Evolutionary conservation across 2,888 invertebrate species (phyloP).

Genomic region (Tribolium freemani): DNA sequence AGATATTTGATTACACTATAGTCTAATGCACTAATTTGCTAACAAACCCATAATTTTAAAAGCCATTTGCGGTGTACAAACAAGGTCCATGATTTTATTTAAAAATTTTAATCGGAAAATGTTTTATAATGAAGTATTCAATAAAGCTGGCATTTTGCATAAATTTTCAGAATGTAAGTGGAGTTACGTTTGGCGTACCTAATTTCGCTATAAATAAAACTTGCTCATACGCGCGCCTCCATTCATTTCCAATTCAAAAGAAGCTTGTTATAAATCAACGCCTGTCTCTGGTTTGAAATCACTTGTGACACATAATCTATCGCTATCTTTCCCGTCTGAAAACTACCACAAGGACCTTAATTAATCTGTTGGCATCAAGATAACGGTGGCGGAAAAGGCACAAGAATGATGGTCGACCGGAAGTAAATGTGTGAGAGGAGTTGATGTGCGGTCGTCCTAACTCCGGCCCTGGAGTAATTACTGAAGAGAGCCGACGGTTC

Average conservation of each 20-base stretch:
- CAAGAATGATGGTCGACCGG: conserved; percentile 48
- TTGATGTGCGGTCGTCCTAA: conserved; percentile 50
- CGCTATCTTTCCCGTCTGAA: conserved; percentile 24
- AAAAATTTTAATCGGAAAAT: too few species aligned
- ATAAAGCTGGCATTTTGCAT: too few species aligned
- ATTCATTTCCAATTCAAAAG: background rate
- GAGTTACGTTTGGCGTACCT: too few species aligned
- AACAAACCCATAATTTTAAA: too few species aligned
- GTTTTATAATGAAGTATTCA: too few species aligned
- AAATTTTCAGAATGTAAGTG: too few species aligned
- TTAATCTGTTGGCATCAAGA: conserved; percentile 47
- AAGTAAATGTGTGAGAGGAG: conserved; percentile 28
- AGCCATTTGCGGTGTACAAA: too few species aligned
- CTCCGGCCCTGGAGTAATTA: conserved; percentile 49
- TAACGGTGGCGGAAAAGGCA: conserved; percentile 39
- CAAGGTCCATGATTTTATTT: too few species aligned
- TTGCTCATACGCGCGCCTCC: background rate
- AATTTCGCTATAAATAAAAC: too few species aligned
- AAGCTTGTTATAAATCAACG: conserved; percentile 24
- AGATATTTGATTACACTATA: too few species aligned
- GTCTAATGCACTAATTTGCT: too few species aligned
- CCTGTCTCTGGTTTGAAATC: conserved; percentile 23
- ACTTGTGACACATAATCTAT: conserved; percentile 33
- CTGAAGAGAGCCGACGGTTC: conserved; percentile 49
- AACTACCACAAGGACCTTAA: conserved; percentile 45